phyloP scores from a whole-genome alignment of 2,113 vertebrate genomes.

The Microcebus ravelobensis region DNA sequence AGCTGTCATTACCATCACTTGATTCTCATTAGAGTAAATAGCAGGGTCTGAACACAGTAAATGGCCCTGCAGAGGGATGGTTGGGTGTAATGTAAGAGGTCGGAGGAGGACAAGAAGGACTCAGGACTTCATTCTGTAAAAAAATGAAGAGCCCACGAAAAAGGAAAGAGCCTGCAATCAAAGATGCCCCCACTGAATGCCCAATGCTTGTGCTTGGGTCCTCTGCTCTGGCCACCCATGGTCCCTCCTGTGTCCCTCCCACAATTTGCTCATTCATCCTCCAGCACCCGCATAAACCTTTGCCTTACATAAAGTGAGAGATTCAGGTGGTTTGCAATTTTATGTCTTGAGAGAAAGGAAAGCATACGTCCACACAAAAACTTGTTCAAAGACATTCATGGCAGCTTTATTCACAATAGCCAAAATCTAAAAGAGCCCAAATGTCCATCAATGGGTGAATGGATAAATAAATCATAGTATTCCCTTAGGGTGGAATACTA shows the following conservation, averaged over 20 bases:
- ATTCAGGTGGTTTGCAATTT: not conserved
- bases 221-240: not conserved
- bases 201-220: not conserved
- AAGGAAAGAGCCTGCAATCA: not conserved
- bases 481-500: not conserved
- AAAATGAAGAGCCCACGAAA: not conserved
- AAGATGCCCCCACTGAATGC: not conserved
- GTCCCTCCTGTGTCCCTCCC: not conserved
- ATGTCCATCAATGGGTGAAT: not conserved
- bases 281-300: not conserved
- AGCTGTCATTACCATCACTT: not conserved
- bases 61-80: not conserved
- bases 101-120: not conserved
- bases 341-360: not conserved
- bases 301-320: not conserved
- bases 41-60: not conserved
- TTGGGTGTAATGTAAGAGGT: not conserved
- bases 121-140: not conserved
- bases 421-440: not conserved
- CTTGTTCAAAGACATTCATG: not conserved
- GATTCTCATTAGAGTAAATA: not conserved
- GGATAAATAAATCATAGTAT: not conserved
- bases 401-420: not conserved
- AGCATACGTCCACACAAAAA: not conserved
- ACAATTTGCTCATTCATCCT: not conserved